Evolutionary conservation across 2,888 invertebrate species (phyloP).

Genomic region (Malthinus seriepunctatus): DNA sequence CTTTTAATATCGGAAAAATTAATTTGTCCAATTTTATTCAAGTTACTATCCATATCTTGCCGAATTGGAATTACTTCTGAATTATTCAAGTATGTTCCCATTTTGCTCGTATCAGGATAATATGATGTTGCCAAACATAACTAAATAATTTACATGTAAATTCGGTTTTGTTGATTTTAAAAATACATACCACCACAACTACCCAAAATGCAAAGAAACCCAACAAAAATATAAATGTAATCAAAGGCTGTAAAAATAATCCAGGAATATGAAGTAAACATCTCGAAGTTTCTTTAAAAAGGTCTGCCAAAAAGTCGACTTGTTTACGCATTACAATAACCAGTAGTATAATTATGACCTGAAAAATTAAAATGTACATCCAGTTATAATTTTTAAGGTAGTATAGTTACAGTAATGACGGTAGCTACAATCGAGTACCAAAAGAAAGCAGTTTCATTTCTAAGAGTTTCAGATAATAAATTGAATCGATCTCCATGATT

Average conservation of each 20-base stretch:
- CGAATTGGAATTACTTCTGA: background rate
- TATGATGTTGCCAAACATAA: constrained; percentile 83
- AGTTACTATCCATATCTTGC: constrained; percentile 9
- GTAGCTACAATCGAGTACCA: constrained; percentile 85
- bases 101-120: constrained; percentile 55
- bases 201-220: constrained; percentile 87
- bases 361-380: constrained; percentile 39
- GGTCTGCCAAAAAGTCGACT: constrained; percentile 77
- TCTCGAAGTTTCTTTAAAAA: constrained; percentile 89
- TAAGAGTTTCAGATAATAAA: constrained; percentile 74
- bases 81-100: constrained; percentile 37
- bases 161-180: background rate
- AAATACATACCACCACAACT: constrained; percentile 71
- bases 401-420: constrained; percentile 75
- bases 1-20: constrained; percentile 40
- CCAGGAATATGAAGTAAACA: constrained; percentile 85
- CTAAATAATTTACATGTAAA: constrained; percentile 47
- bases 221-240: constrained; percentile 79
- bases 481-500: constrained; percentile 58
- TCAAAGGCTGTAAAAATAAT: constrained; percentile 79
- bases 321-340: constrained; percentile 79
- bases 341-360: constrained; percentile 74
- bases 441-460: constrained; percentile 85
- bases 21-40: constrained; percentile 26
- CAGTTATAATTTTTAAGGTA: background rate